These are phyloP conservation scores for Phocoena phocoena DNA, from an alignment of 2,113 vertebrate species.

Conservation along the genomic window DNA sequence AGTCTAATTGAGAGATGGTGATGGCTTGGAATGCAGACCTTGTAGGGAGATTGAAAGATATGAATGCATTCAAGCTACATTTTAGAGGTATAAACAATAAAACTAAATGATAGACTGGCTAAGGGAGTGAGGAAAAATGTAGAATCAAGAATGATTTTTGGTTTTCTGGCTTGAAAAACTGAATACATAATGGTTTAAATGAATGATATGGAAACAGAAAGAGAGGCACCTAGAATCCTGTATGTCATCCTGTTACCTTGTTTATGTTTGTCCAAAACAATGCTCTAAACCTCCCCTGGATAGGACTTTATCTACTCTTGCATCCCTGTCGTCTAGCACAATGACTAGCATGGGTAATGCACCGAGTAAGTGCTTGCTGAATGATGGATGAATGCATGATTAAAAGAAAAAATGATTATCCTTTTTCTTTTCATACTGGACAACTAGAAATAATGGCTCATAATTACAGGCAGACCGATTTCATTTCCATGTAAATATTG, in stretches of 20 bases:
- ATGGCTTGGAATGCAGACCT: not conserved
- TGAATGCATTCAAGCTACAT: not conserved
- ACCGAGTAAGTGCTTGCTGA: not conserved
- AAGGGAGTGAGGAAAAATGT: not conserved
- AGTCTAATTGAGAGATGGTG: not conserved
- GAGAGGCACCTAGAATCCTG: not conserved
- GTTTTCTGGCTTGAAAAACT: not conserved
- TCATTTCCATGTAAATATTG: constrained; percentile 62
- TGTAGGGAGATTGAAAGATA: not conserved
- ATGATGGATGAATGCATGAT: constrained; percentile 3
- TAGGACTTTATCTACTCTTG: not conserved
- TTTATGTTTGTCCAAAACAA: not conserved
- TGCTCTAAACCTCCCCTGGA: not conserved
- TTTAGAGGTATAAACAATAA: not conserved
- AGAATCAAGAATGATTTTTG: not conserved
- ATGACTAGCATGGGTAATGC: not conserved
- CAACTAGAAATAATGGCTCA: constrained; percentile 44
- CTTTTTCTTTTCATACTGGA: constrained; percentile 32
- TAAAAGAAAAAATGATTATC: not conserved
- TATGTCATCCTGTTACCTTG: not conserved
- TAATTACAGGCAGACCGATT: constrained; percentile 42
- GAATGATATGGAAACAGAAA: not conserved
- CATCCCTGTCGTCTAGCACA: not conserved
- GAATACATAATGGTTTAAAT: not conserved
- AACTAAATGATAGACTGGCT: not conserved